Evolutionary conservation across 2,888 invertebrate species (phyloP), one percentile per base, ranked within the genome.

Genomic region (Agrilus biguttatus): DNA sequence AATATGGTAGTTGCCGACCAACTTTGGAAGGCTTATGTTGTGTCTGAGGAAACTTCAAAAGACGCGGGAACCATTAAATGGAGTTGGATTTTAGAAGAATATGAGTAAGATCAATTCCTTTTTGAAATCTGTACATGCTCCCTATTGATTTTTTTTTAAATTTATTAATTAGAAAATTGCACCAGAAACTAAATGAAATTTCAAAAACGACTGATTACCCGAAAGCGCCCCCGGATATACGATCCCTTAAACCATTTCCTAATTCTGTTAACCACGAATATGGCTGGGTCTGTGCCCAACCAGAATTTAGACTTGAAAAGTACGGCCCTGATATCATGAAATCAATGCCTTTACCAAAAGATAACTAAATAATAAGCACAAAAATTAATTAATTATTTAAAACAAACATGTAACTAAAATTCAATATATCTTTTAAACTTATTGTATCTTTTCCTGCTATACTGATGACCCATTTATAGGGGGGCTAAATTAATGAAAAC

Each of bases 281-380:
- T 36, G 55, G 55, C n/a, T 55, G 53, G 53, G 19, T 54, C 7
- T 36, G 46, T 3, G 33, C 33, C 1, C 45, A 41, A 23, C 41
- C 46, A 8, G 53, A 52, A 34, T 55, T 55, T 46, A 43, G 40
- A 19, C 39, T 54, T 37, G 51, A 54, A 42, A 49, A 49, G 33
- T 53, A 50, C 43, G 55, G 54, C 4, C 47, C 52, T 12, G 53
- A 53, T 44, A 44, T 51, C 2, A 46, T 46, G 14, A 43, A 45
- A 41, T 36, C 41, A 12, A 28, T 42, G 41, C 49, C 49, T 5
- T 40, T 51, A 40, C 49, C 50, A 2, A 42, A 43, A 33, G 28
- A 38, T 32, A 14, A 36, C 23, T 23, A 23, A n/a, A 23, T 6
- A 35, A 35, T 14, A 14, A 14, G 23, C 17, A 17, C 17, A 17